Conservation (phyloP, 2,113 vertebrate genomes). For the Rhinolophus sinicus region DNA sequence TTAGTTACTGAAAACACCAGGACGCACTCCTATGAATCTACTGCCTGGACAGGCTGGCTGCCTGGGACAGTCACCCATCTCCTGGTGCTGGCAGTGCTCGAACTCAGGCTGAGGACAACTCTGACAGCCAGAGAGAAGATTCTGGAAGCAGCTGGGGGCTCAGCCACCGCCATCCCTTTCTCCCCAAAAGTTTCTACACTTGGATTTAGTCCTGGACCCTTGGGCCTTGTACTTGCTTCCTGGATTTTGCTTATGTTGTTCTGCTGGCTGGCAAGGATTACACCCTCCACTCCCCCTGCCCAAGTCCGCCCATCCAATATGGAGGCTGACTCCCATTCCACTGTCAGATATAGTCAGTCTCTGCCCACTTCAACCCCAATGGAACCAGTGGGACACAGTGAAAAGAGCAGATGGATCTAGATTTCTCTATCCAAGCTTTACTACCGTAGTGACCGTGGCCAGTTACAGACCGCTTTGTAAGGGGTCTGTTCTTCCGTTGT, state of each 20-base stretch:
- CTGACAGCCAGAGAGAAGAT: background rate
- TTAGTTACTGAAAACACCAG: background rate
- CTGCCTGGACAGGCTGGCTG: rapidly evolving
- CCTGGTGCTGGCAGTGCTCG: background rate
- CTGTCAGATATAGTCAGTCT: background rate
- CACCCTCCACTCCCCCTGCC: background rate
- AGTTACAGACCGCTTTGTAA: background rate
- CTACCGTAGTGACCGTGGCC: background rate
- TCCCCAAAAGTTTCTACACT: background rate
- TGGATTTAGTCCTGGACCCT: background rate
- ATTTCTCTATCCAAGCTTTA: too few species aligned
- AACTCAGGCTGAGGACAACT: background rate
- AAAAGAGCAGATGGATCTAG: too few species aligned
- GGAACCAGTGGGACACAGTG: too few species aligned
- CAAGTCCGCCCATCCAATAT: background rate
- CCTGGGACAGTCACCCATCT: background rate
- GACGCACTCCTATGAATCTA: background rate
- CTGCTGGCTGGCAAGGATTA: background rate
- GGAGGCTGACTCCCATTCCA: background rate
- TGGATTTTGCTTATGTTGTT: background rate
- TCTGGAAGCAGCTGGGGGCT: too few species aligned
- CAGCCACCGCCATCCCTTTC: background rate
- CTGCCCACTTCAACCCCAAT: background rate
- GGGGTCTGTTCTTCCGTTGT: too few species aligned
- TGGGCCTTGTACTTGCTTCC: background rate